These are phyloP conservation scores for Maccullochella peelii DNA, from an alignment of 2,113 vertebrate genomes.

Conservation along the genomic window DNA sequence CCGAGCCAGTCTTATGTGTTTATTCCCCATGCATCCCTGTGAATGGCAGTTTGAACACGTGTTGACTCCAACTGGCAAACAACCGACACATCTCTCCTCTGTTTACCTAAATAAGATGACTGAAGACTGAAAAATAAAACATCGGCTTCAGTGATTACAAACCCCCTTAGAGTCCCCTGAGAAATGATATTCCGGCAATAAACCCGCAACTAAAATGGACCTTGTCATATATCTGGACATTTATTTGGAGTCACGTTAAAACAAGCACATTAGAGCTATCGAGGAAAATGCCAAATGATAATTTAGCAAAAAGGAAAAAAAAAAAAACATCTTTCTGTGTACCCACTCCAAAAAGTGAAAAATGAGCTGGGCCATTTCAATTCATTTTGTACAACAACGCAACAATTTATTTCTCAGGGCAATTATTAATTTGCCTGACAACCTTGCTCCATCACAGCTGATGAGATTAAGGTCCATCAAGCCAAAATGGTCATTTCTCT, in stretches of 20 bases:
- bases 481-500: constrained; percentile 36
- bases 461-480: constrained; percentile 52
- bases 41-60: constrained; percentile 44
- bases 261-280: constrained; percentile 57
- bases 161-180: constrained; percentile 50
- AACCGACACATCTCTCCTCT: constrained; percentile 48
- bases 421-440: constrained; percentile 68
- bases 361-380: constrained; percentile 43
- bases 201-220: constrained; percentile 50
- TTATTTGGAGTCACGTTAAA: constrained; percentile 66
- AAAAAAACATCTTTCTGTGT: constrained; percentile 23
- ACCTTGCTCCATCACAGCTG: constrained; percentile 26
- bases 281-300: constrained; percentile 65
- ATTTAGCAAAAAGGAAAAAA: constrained; percentile 41
- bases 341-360: constrained; percentile 53
- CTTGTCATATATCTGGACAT: constrained; percentile 56
- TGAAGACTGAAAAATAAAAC: constrained; percentile 65
- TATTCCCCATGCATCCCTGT: constrained; percentile 40
- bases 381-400: constrained; percentile 54
- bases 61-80: constrained; percentile 58
- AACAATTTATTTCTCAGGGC: constrained; percentile 42
- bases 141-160: constrained; percentile 61
- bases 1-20: constrained; percentile 25
- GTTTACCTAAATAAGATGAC: constrained; percentile 71
- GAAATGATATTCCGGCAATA: constrained; percentile 46